These are phyloP conservation scores for Aporrectodea caliginosa DNA, from an alignment of 1,140 invertebrate species.

Conservation along the genomic window DNA sequence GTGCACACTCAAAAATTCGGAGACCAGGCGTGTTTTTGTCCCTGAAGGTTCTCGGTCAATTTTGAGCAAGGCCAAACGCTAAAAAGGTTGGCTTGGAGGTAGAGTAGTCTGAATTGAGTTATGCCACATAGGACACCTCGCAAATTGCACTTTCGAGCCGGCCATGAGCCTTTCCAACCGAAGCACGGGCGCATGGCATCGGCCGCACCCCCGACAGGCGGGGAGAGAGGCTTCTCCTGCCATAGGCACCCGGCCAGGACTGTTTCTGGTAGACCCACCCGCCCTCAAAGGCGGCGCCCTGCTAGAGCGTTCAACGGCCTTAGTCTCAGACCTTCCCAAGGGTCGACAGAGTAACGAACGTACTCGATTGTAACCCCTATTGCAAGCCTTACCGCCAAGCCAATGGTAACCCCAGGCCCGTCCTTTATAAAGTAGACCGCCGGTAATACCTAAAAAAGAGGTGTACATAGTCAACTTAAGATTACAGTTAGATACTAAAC, in stretches of 20 bases:
- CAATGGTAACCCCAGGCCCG: background rate
- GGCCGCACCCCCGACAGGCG: conserved; percentile 5
- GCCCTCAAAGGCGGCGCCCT: conserved; percentile 36
- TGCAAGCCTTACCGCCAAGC: conserved; percentile 42
- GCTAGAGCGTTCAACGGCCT: conserved; percentile 38
- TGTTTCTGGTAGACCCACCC: conserved; percentile 40
- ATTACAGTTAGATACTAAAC: too few relatives aligned
- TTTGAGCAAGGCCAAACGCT: background rate
- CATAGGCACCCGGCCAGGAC: conserved; percentile 26
- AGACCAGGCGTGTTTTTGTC: too few relatives aligned
- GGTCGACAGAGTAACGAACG: conserved; percentile 26
- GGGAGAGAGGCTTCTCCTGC: conserved; percentile 34
- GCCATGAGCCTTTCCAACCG: conserved; percentile 39
- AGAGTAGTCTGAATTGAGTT: conserved; percentile 50
- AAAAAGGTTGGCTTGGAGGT: conserved; percentile 28
- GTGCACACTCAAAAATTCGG: too few relatives aligned
- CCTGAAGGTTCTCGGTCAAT: too few relatives aligned
- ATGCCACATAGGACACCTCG: conserved; percentile 39
- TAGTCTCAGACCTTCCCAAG: conserved; percentile 47
- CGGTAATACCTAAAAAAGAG: too few relatives aligned
- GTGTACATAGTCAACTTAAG: too few relatives aligned
- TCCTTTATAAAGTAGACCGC: too few relatives aligned
- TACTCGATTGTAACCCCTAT: conserved; percentile 41
- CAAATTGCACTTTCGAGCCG: conserved; percentile 40
- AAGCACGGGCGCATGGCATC: conserved; percentile 35